Evolutionary conservation across 2,888 invertebrate genomes (phyloP), one percentile per base, ranked within the genome.

Genomic region (Herminia tarsipennalis): DNA sequence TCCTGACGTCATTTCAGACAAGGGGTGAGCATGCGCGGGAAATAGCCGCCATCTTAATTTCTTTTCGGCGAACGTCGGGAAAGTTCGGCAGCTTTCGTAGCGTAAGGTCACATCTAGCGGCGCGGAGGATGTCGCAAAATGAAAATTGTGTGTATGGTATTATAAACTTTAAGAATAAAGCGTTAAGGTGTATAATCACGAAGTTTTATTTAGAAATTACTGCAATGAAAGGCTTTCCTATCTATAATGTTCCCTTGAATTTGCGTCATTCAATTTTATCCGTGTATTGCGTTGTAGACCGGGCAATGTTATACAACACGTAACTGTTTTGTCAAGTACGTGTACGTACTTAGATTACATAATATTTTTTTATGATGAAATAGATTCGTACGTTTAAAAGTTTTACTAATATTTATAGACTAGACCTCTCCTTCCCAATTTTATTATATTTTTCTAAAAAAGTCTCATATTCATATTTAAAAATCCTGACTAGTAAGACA

Each of bases 21-120:
- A 69, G 70, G 76, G 75, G 70, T 67, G 70, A 65, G 78, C 88
- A 86, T 88, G 88, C 88, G 88, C 86, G 80, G 73, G 64, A 81
- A 81, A 71, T 16, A 32, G 52, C 67, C 70, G 73, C 85, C 83
- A 82, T 84, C 72, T 81, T 81, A n/a, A 69, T 66, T 64, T 69
- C 54, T 58, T 20, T 55, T 81, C 81, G 79, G 63, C 13, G 3
- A 38, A 54, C 47, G 56, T 70, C 81, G 79, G 45, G 40, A 25
- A 38, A 35, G 28, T 34, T 76, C 78, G 79, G 56, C 20, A 37
- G 57, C 40, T 64, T 64, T 76, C 78, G 77, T 55, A 46, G 32
- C 18, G 49, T 53, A 40, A 63, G 66, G 68, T 66, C 67, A 62
- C 57, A 55, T 59, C 41, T 39, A 54, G 22, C 33, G 38, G 9